Evolutionary conservation across 2,113 vertebrate genomes (phyloP), one percentile per base, ranked within the genome.

Genomic region (Neolamprologus longior): DNA sequence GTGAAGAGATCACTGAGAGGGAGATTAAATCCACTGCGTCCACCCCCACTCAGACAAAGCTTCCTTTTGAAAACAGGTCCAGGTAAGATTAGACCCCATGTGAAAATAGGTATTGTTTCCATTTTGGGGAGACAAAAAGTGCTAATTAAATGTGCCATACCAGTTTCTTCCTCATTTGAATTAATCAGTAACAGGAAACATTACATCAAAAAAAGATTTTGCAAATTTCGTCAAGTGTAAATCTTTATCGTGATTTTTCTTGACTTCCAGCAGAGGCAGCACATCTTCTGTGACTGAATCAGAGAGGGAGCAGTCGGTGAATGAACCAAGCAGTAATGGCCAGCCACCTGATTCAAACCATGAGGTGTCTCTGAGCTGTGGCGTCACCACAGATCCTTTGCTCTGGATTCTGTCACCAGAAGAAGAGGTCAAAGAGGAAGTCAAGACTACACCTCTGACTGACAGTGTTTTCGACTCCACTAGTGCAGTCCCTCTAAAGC

Each of bases 381-480:
- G 96, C 1, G 84, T 96, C 58, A 96, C 95, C 37, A 96, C 95
- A 7, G 95, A 97, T 68, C 95, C 94, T 15, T 94, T 90, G 3
- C 89, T 95, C 31, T 96, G 95, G 95, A 85, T 82, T 13, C 63
- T 89, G 42, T 45, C 91, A 6, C 45, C 89, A 13, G 93, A 94
- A 12, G 88, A 89, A 4, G 89, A 88, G 13, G 21, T 85, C 28
- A 55, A 83, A 63, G 83, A 92, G 26, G 85, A 91, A 26, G 83
- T 58, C 37, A 82, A 81, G 42, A 26, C 17, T 57, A 37, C 53
- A 3, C 42, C 4, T 4, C 90, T 86, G 40, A 33, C 54, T 10
- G 89, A 93, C 58, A 5, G 12, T 6, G 42, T 88, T 33, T 88
- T 90, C 9, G 9, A 83, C 2, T 26, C 88, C 58, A 37, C 53